These are phyloP conservation scores for Tethea ocularis DNA, from an alignment of 2,888 invertebrate genomes.

Conservation along the genomic window DNA sequence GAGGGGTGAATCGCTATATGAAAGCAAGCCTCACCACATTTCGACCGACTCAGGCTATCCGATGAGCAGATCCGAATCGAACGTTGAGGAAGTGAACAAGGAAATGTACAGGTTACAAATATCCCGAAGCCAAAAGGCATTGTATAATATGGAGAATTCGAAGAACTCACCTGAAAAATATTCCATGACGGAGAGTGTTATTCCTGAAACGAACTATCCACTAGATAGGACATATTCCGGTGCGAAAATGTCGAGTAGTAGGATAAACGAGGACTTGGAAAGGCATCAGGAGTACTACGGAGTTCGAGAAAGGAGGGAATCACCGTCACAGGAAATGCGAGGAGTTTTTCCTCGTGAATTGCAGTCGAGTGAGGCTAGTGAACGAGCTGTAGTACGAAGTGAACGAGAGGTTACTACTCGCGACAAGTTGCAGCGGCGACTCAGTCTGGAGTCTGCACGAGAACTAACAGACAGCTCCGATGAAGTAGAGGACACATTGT, in stretches of 20 bases:
- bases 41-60: conserved; percentile 75
- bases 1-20: conserved; percentile 72
- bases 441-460: conserved; percentile 88
- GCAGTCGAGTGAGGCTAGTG: conserved; percentile 70
- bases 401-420: conserved; percentile 47
- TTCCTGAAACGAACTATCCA: conserved; percentile 76
- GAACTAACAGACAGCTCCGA: conserved; percentile 89
- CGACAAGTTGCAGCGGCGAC: conserved; percentile 84
- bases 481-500: conserved; percentile 83
- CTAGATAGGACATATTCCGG: conserved; percentile 76
- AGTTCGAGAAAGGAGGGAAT: conserved; percentile 62
- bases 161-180: conserved; percentile 73
- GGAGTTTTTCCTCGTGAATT: conserved; percentile 63
- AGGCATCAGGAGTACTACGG: conserved; percentile 72
- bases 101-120: conserved; percentile 81
- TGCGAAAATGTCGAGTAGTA: conserved; percentile 73
- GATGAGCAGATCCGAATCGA: conserved; percentile 78
- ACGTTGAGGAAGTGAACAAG: conserved; percentile 80
- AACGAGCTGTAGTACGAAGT: conserved; percentile 62
- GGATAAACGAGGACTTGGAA: conserved; percentile 75
- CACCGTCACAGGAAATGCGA: conserved; percentile 52
- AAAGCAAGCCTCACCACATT: conserved; percentile 77
- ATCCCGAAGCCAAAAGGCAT: conserved; percentile 77
- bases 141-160: conserved; percentile 76
- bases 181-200: conserved; percentile 62